Base-by-base conservation (phyloP, 2,888 invertebrate genomes). In the Rotaria sp. region DNA sequence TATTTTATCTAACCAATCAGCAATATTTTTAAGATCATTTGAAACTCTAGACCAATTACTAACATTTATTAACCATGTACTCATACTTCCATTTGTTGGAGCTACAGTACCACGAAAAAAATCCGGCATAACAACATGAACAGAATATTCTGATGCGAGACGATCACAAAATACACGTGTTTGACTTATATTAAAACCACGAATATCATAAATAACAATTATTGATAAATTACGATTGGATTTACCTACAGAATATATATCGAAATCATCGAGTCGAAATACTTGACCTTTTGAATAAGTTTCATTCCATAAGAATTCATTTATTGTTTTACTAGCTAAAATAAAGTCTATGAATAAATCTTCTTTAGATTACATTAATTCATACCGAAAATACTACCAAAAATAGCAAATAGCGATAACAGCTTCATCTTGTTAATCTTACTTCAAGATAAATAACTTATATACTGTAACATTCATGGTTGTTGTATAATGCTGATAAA, bases 41-140 rank as follows among this genome's bases (percentile, higher is more conserved):
- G 67, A 67, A 35, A 67, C 7, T 67, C 7, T 30, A 0, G 67
- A 18, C 67, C 67, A 67, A 67, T 67, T 35, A 35, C 7, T 4
- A 67, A 35, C 67, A 15, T 0, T 2, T 21, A 18, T 8, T 21
- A 67, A 1, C 67, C 35, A 67, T 67, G 35, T 0, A 18, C 1
- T 2, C 30, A 35, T 2, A 35, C 21, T 67, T 67, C 21, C 35
- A 35, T 21, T 7, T 21, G 67, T 4, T 38, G 67, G 35, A 35
- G 84, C 85, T 21, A n/a, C 50, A 18, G 35, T 57, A 5, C 86
- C 87, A 18, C 86, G 87, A 38, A 75, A 87, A 21, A 87, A 52
- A 35, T 87, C 87, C 3, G 86, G 86, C 87, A 87, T 87, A 8
- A 87, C 55, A 24, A 86, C 85, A 75, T 50, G 86, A n/a, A 59